Percentiles rank a stretch among this genome's conserved stretches.
These are phyloP conservation scores for Calcarius lapponicus DNA, from an alignment of 2,797 vertebrate genomes.

Conservation along the genomic window DNA sequence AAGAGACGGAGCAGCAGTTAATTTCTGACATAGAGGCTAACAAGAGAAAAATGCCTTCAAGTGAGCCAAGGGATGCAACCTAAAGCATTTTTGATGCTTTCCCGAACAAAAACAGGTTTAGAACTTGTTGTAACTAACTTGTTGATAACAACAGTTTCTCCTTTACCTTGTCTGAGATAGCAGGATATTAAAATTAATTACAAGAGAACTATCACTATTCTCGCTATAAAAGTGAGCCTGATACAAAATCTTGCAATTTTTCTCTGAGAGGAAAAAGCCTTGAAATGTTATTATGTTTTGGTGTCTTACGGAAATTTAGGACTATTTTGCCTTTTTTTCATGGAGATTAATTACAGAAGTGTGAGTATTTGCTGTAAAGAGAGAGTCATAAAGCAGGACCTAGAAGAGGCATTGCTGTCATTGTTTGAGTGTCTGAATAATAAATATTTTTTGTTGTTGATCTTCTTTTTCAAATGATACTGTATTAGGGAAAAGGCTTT, in stretches of 20 bases:
- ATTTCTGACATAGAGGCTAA: neutral
- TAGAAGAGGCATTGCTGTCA: neutral
- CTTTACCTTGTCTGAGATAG: neutral
- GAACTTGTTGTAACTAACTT: conserved; percentile 13
- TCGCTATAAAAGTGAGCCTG: neutral
- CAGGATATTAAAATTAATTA: neutral
- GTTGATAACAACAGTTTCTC: neutral
- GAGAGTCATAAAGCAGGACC: neutral
- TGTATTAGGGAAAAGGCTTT: neutral
- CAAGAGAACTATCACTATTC: neutral
- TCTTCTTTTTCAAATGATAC: neutral
- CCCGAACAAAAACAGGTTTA: neutral
- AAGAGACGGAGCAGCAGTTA: neutral
- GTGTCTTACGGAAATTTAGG: neutral
- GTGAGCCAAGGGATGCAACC: neutral
- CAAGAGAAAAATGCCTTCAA: neutral
- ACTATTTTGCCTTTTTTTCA: neutral
- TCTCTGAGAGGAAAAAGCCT: neutral
- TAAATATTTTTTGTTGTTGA: neutral
- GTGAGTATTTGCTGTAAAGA: neutral
- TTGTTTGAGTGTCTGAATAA: neutral
- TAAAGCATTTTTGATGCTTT: neutral
- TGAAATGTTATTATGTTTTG: neutral
- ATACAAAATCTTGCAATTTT: neutral
- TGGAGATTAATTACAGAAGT: neutral